phyloP scores from a whole-genome alignment of 2,888 invertebrate genomes.

The Caenorhabditis panamensis region DNA sequence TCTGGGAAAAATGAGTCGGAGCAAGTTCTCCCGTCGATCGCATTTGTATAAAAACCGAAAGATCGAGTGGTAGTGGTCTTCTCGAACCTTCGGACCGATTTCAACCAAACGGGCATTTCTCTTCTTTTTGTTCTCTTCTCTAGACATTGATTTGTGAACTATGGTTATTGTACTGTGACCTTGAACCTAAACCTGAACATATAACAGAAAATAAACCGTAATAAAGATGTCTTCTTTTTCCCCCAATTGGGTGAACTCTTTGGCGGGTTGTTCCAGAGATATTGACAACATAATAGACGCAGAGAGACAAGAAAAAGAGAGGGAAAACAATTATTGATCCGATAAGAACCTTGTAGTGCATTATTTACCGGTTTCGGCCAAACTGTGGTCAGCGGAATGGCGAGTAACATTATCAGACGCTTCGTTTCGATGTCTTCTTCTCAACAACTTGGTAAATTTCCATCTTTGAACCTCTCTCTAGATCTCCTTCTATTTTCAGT shows the following conservation, averaged over 20 bases:
- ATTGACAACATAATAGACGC: conserved; percentile 10
- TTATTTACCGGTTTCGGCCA: conserved; percentile 6
- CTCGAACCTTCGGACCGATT: conserved; percentile 1
- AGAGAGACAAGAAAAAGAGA: conserved; percentile 1
- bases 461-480: too few species aligned
- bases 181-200: background rate
- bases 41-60: conserved; percentile 75
- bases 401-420: conserved; percentile 17
- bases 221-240: conserved; percentile 18
- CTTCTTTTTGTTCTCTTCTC: conserved; percentile 22
- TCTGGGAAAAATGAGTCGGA: conserved; percentile 73
- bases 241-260: background rate
- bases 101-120: conserved; percentile 41
- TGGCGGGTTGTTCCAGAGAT: background rate
- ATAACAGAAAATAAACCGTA: background rate
- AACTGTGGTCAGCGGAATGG: conserved; percentile 35
- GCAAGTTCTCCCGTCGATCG: conserved; percentile 75
- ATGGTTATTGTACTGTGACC: conserved; percentile 4
- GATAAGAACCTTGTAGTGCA: conserved; percentile 21
- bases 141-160: background rate
- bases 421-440: conserved; percentile 19
- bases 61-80: conserved; percentile 73
- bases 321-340: conserved; percentile 9
- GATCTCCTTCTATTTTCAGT: conserved; percentile 5
- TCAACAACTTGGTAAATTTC: conserved; percentile 34